These are phyloP conservation scores for Lepus oiostolus DNA, from an alignment of 2,797 vertebrate genomes.

Conservation along the genomic window DNA sequence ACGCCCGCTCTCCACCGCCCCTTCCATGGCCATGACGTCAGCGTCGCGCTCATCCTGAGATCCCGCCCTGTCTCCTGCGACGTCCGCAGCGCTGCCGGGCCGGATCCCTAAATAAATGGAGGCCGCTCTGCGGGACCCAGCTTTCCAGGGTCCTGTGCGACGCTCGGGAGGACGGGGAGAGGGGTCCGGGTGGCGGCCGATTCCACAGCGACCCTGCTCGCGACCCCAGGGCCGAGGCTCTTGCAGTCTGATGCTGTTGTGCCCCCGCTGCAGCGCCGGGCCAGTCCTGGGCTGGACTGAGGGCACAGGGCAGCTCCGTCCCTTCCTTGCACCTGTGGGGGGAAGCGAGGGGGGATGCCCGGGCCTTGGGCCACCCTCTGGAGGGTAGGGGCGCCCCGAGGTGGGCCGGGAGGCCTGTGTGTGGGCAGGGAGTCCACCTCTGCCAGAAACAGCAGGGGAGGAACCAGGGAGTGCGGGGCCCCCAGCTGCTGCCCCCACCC, in stretches of 20 bases:
- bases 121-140: neutral
- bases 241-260: neutral
- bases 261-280: too few relatives aligned
- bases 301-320: neutral
- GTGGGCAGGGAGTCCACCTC: too few relatives aligned
- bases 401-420: too few relatives aligned
- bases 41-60: neutral
- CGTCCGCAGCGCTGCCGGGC: too few relatives aligned
- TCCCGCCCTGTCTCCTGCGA: neutral
- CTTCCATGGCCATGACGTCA: neutral
- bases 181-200: fast-evolving
- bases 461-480: too few relatives aligned
- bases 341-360: neutral
- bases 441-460: too few relatives aligned
- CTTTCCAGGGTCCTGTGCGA: fast-evolving
- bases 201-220: neutral
- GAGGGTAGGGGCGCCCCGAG: neutral
- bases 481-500: too few relatives aligned
- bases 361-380: neutral
- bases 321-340: neutral
- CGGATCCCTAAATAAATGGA: slow-evolving; percentile 26
- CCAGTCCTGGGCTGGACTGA: neutral
- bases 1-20: neutral
- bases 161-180: neutral
- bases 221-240: neutral